Evolutionary conservation across 2,888 invertebrate genomes (phyloP), one percentile per base, ranked within the genome.

Genomic region (Taphrorychus bicolor): DNA sequence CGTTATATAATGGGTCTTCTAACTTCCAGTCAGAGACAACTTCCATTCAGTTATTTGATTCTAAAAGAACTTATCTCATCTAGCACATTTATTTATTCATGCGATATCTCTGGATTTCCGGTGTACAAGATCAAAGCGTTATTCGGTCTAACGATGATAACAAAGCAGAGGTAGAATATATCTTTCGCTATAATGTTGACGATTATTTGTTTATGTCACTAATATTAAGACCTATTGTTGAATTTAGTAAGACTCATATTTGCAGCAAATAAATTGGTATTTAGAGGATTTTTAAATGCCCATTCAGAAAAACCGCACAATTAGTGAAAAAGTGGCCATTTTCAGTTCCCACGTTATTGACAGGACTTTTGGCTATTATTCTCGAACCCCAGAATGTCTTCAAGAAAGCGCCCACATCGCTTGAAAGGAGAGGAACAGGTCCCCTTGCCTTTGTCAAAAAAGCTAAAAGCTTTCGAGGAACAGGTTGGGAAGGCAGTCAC

Each of bases 311-410:
- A 68, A 69, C 69, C 66, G 62, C 69, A 66, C 69, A 59, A 69
- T 69, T 69, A 66, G 62, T 69, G 53, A 66, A 59, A 66, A 69
- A 66, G 66, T 69, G 59, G 58, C 58, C 49, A 69, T 64, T 64
- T 60, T 48, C 52, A 53, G 66, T 70, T 70, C 66, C 70, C 70
- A 70, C 70, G 67, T 67, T 66, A 67, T 67, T 64, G 70, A 70
- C 62, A 65, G 57, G 57, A 24, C 42, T 59, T 62, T 62, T 41
- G 49, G 40, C 69, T 69, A 69, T 69, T 66, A 59, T 68, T 19
- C 41, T 54, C 32, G 59, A 56, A 54, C 59, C 63, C 64, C 49
- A 69, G 59, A 59, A 70, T 63, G 56, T 63, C 59, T 63, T 63
- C 21, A 56, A 70, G 63, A 62, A 70, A 52, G 56, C 51, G 62